Evolutionary conservation across 2,113 vertebrate species (phyloP).

Genomic region (Lepisosteus oculatus): DNA sequence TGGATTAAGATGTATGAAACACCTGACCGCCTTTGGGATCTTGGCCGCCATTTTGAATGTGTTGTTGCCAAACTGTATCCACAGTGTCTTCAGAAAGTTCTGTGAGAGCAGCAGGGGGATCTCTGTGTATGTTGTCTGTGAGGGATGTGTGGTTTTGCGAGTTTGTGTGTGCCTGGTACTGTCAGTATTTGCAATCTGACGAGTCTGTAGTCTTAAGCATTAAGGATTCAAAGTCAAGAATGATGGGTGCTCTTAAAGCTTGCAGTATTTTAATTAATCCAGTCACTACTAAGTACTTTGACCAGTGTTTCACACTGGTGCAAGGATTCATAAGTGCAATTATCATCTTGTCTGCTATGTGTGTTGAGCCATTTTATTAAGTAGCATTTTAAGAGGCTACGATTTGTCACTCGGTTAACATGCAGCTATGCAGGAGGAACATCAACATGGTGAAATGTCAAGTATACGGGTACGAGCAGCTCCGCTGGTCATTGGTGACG

Average conservation of each 20-base stretch:
- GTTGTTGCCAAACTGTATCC: constrained; percentile 98
- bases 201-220: constrained; percentile 51
- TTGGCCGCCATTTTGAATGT: constrained; percentile 98
- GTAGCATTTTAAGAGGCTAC: constrained; percentile 6
- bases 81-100: constrained; percentile 99
- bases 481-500: constrained; percentile 49
- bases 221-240: constrained; percentile 48
- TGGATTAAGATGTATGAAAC: constrained; percentile 97
- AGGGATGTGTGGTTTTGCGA: constrained; percentile 37
- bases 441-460: constrained; percentile 53
- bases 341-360: constrained; percentile 74
- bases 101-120: constrained; percentile 53
- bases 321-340: constrained; percentile 93
- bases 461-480: constrained; percentile 74
- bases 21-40: constrained; percentile 96
- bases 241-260: constrained; percentile 83
- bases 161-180: constrained; percentile 59
- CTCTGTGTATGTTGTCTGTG: constrained; percentile 6
- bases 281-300: constrained; percentile 51
- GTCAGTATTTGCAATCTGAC: constrained; percentile 39
- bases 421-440: constrained; percentile 28
- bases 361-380: constrained; percentile 60
- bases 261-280: constrained; percentile 60
- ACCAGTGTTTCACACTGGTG: constrained; percentile 61
- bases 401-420: constrained; percentile 18